These are phyloP conservation scores for Forbesichthys agassizii DNA, from an alignment of 2,113 vertebrate species.

Conservation along the genomic window DNA sequence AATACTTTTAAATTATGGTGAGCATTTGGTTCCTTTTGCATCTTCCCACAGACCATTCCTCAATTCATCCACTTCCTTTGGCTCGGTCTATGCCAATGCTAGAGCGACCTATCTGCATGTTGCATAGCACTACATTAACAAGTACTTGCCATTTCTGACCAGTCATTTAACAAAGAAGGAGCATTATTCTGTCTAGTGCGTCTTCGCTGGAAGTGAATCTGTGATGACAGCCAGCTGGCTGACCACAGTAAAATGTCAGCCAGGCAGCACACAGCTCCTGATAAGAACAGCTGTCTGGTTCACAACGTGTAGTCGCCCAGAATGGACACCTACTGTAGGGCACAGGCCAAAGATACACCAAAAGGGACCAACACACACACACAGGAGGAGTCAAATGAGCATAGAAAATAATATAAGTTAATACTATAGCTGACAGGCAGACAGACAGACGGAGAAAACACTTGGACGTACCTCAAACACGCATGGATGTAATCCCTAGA, in stretches of 20 bases:
- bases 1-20: conserved; percentile 42
- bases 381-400: background rate
- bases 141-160: conserved; percentile 46
- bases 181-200: conserved; percentile 26
- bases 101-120: conserved; percentile 10
- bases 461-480: too few species aligned
- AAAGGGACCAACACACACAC: background rate
- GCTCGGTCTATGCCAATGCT: background rate
- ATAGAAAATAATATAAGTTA: background rate
- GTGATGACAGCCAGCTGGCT: conserved; percentile 10
- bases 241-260: conserved; percentile 30
- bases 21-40: conserved; percentile 29
- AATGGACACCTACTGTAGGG: conserved; percentile 16
- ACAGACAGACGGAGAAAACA: background rate
- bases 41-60: conserved; percentile 23
- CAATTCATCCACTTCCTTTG: background rate
- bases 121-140: conserved; percentile 37
- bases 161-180: conserved; percentile 47
- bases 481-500: background rate
- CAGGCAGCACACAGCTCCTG: conserved; percentile 13
- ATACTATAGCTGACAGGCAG: background rate
- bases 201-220: conserved; percentile 36
- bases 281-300: conserved; percentile 33
- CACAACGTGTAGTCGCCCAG: conserved; percentile 17
- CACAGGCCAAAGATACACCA: conserved; percentile 2